A percentile compares a stretch with the other conserved stretches of the same genome.
Conservation (phyloP, 1,140 invertebrate species). For the Pogonus chalceus region DNA sequence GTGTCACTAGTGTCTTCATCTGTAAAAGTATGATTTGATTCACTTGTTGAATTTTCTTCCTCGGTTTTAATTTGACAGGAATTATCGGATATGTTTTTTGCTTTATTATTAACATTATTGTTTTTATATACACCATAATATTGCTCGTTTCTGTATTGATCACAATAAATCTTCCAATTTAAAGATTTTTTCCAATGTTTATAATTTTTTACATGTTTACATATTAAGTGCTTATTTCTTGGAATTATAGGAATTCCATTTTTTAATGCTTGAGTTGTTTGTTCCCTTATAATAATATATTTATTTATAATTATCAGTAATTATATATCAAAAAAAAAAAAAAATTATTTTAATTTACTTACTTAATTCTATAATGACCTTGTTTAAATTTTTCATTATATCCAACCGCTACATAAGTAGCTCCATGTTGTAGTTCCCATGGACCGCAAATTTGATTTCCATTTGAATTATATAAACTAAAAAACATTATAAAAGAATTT, state of each 20-base stretch:
- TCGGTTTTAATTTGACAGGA: no score
- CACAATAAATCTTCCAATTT: no score
- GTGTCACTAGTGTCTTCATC: no score
- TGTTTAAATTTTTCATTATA: background rate
- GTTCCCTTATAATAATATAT: background rate
- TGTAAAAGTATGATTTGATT: no score
- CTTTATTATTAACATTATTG: no score
- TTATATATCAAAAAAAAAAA: background rate
- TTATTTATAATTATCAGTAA: background rate
- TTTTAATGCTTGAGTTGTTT: background rate
- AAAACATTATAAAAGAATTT: background rate
- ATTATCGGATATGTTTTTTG: no score
- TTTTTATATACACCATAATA: no score
- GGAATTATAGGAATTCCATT: background rate
- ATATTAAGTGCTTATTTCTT: no score
- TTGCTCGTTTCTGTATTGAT: no score
- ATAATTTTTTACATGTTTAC: no score
- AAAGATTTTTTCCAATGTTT: no score
- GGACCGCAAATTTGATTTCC: background rate
- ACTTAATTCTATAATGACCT: background rate
- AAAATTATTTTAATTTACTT: background rate
- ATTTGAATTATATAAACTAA: background rate
- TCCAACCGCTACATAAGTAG: conserved; percentile 1
- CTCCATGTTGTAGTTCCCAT: conserved; percentile 1
- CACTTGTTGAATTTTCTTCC: no score